Percentiles rank a stretch among this genome's conserved stretches.
Evolutionary conservation across 1,140 invertebrate species (phyloP).

Genomic region (Anastrepha obliqua): DNA sequence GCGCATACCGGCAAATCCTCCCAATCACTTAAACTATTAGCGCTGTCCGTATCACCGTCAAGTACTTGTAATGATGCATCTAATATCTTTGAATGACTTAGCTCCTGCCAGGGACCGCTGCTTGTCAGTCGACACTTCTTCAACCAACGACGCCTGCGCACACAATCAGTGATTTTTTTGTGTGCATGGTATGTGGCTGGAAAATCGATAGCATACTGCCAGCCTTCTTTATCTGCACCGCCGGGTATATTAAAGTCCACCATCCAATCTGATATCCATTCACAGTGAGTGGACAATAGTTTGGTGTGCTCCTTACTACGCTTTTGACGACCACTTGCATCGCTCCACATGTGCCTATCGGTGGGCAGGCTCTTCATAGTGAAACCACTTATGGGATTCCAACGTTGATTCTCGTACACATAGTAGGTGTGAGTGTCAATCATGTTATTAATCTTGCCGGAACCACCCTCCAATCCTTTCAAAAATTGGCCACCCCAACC

Average conservation of each 20-base stretch:
- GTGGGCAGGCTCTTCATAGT: constrained; percentile 89
- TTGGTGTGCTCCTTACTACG: constrained; percentile 89
- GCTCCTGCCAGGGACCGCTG: constrained; percentile 90
- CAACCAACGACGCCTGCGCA: constrained; percentile 89
- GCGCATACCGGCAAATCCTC: constrained; percentile 77
- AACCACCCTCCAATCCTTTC: constrained; percentile 81
- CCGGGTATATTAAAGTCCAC: constrained; percentile 91
- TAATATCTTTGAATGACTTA: constrained; percentile 88
- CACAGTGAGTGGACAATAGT: constrained; percentile 89
- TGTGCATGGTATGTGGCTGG: constrained; percentile 88
- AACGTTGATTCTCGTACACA: constrained; percentile 95
- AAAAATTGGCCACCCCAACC: constrained; percentile 89
- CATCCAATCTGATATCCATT: constrained; percentile 93
- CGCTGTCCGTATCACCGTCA: constrained; percentile 64
- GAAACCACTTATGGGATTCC: constrained; percentile 92
- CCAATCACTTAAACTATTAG: constrained; percentile 56
- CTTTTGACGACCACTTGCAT: constrained; percentile 86
- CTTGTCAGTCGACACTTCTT: constrained; percentile 86
- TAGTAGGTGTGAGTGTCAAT: constrained; percentile 88
- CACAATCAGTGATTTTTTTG: constrained; percentile 91
- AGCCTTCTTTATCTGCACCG: constrained; percentile 92
- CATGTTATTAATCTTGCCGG: constrained; percentile 85
- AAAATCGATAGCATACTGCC: constrained; percentile 96
- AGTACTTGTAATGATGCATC: constrained; percentile 80
- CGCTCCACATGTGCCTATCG: constrained; percentile 93